These are phyloP conservation scores for Campaea margaritaria DNA, from an alignment of 2,888 invertebrate species.

Conservation along the genomic window DNA sequence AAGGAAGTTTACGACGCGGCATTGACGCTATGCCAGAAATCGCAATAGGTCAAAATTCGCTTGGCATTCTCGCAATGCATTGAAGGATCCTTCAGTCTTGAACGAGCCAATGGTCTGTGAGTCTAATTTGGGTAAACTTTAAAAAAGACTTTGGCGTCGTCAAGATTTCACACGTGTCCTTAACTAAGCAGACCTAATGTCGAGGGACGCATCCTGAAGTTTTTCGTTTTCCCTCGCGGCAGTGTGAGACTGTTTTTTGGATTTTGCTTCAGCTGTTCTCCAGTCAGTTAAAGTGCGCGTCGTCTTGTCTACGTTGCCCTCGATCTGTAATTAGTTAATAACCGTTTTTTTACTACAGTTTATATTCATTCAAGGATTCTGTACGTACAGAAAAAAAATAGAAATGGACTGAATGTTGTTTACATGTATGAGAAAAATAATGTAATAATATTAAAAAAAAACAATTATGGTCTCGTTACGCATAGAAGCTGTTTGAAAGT, in stretches of 20 bases:
- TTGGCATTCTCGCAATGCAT: slow-evolving; percentile 54
- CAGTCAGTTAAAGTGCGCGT: slow-evolving; percentile 92
- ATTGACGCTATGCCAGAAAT: slow-evolving; percentile 36
- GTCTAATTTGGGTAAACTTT: slow-evolving; percentile 13
- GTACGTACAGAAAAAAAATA: too few relatives aligned
- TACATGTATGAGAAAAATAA: neutral
- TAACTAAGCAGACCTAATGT: slow-evolving; percentile 70
- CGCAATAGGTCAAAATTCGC: slow-evolving; percentile 57
- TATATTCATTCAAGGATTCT: neutral
- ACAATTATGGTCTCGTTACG: neutral
- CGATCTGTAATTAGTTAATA: slow-evolving; percentile 78
- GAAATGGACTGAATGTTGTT: neutral
- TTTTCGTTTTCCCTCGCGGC: slow-evolving; percentile 96
- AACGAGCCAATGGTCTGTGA: slow-evolving; percentile 45
- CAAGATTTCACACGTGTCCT: slow-evolving; percentile 27
- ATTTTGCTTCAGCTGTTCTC: slow-evolving; percentile 94
- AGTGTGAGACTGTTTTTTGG: slow-evolving; percentile 94
- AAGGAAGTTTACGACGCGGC: slow-evolving; percentile 14
- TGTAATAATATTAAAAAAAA: too few relatives aligned
- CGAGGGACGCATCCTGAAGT: slow-evolving; percentile 90
- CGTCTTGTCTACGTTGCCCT: slow-evolving; percentile 93
- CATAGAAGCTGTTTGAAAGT: neutral
- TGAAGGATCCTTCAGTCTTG: slow-evolving; percentile 72
- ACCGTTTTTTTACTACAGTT: slow-evolving; percentile 2
- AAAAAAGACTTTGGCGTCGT: slow-evolving; percentile 31